These are phyloP conservation scores for Callipepla squamata DNA, from an alignment of 2,113 vertebrate species.

Conservation along the genomic window DNA sequence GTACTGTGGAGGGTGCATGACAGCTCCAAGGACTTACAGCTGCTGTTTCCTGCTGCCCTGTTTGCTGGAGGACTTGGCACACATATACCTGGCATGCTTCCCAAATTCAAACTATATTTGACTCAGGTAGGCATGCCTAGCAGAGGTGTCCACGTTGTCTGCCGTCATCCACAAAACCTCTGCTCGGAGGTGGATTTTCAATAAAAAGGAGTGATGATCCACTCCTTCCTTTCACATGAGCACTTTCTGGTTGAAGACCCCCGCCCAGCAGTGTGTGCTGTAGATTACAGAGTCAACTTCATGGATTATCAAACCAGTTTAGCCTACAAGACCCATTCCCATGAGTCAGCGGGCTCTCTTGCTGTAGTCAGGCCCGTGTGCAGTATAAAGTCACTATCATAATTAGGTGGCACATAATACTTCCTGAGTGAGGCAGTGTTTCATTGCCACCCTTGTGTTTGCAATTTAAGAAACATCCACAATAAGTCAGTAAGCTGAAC, in stretches of 20 bases:
- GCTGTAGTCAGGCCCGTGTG: accelerated
- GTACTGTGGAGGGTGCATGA: background rate
- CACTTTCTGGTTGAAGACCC: background rate
- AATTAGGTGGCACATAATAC: background rate
- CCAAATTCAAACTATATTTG: background rate
- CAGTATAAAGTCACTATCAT: background rate
- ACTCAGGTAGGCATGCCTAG: background rate
- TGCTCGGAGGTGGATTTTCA: background rate
- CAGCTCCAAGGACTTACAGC: background rate
- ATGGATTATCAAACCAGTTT: background rate
- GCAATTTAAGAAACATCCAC: background rate
- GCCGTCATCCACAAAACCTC: background rate
- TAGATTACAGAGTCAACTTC: background rate
- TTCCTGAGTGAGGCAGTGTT: background rate
- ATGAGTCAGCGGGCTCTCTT: background rate
- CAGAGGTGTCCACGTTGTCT: background rate
- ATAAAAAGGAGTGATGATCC: background rate
- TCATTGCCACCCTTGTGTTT: background rate
- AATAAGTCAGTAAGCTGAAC: background rate
- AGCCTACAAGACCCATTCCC: background rate
- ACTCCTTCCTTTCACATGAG: background rate
- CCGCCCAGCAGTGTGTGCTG: background rate
- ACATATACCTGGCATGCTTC: background rate
- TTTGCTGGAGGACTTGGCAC: background rate
- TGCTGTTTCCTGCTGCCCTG: background rate